Evolutionary conservation across 2,888 invertebrate genomes (phyloP), one percentile per base, ranked within the genome.

Genomic region (Papilio demoleus): DNA sequence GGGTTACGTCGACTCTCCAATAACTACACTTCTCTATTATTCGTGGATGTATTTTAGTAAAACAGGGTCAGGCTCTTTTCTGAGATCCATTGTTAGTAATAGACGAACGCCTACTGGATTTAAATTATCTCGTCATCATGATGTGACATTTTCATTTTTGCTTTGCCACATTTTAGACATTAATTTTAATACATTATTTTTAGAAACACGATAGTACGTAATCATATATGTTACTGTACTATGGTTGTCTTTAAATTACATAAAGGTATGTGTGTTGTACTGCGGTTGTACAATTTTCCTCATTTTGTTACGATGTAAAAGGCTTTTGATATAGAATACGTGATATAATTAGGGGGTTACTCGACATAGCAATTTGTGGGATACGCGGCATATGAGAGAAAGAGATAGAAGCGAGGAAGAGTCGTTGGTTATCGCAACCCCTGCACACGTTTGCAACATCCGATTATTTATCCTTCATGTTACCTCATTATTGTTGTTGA

Each of bases 11-110:
- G 64, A 64, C 47, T 50, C 68, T 60, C 24, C 64, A 58, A 68
- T 68, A 59, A 68, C 63, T 56, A 53, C 34, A 50, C 60, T 68
- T 22, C 12, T 53, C 50, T 64, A 58, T 68, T 68, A 68, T 68
- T 68, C 59, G 40, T 45, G 45, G 50, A 65, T 53, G 40, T 60
- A 65, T 65, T 60, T 68, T 47, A 64, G 59, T 53, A 50, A 38
- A 68, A 59, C 17, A 59, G 31, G 68, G 64, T 68, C 64, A 50
- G 58, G 31, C 64, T 59, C 36, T 64, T 67, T 58, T 59, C 22
- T 34, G 40, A 38, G 59, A 50, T 58, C 27, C 58, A 64, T 63
- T 63, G 68, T 68, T 22, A 36, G 58, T 58, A 63, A 64, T 68
- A 59, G 50, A 65, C 14, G 42, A 36, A 50, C 38, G 24, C 22